Conservation (phyloP, 2,797 vertebrate genomes). For the Capromys pilorides region DNA sequence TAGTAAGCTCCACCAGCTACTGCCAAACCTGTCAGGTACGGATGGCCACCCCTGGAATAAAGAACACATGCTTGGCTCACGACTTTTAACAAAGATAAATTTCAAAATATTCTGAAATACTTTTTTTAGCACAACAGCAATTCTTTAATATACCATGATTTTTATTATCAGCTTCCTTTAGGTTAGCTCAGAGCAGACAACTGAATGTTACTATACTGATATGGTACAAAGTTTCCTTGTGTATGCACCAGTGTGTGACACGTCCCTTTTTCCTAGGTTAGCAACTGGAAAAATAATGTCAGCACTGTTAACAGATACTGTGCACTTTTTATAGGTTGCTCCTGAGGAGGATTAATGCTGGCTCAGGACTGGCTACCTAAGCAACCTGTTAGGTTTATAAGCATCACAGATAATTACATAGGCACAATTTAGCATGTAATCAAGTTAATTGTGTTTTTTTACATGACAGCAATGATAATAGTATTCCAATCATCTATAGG, state of each 20-base stretch:
- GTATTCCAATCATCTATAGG: not conserved
- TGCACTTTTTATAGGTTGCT: not conserved
- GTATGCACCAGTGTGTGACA: not conserved
- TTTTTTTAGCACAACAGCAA: not conserved
- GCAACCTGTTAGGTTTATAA: not conserved
- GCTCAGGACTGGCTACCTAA: not conserved
- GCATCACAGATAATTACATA: not conserved
- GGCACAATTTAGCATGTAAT: constrained; percentile 2
- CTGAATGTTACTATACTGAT: not conserved
- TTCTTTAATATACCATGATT: not conserved
- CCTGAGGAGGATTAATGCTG: not conserved
- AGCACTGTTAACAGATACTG: not conserved
- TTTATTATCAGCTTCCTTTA: constrained; percentile 1
- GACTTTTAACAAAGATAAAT: not conserved
- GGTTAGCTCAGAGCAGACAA: not conserved
- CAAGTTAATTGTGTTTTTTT: constrained; percentile 53
- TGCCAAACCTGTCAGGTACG: constrained; percentile 96
- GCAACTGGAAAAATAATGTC: not conserved
- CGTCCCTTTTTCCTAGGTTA: not conserved
- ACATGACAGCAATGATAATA: not conserved
- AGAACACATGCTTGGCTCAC: not conserved
- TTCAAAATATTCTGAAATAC: not conserved
- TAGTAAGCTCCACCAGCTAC: constrained; percentile 98
- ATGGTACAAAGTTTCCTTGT: not conserved
- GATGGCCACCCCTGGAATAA: constrained; percentile 93